Evolutionary conservation across 2,113 vertebrate genomes (phyloP).

Genomic region (Procavia capensis): DNA sequence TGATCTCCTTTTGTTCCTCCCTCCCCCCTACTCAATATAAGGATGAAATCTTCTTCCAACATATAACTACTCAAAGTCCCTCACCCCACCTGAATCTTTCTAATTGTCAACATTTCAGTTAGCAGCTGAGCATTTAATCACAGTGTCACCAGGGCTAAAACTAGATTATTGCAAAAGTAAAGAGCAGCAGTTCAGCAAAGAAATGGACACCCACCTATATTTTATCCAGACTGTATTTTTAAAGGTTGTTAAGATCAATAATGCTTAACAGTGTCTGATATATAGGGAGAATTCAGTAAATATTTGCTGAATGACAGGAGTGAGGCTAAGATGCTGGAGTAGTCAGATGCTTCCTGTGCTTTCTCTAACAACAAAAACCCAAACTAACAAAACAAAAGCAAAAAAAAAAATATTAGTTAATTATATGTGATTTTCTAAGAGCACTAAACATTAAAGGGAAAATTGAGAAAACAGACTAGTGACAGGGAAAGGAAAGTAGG

Average conservation of each 20-base stretch:
- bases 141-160: not conserved
- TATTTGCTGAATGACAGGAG: conserved; percentile 8
- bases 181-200: not conserved
- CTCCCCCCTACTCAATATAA: not conserved
- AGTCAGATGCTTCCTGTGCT: no score
- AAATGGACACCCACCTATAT: not conserved
- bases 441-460: no score
- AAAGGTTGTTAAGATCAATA: not conserved
- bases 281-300: not conserved
- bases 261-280: not conserved
- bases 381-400: no score
- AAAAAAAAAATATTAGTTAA: no score
- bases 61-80: not conserved
- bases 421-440: no score
- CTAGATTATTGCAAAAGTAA: not conserved
- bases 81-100: not conserved
- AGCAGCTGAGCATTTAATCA: no score
- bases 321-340: no score
- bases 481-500: no score
- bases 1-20: not conserved
- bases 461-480: no score
- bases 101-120: no score
- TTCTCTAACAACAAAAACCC: no score
- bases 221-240: not conserved
- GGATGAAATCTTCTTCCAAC: not conserved